Base-by-base conservation (phyloP, 2,888 invertebrate genomes). In the Mythimna albipuncta region DNA sequence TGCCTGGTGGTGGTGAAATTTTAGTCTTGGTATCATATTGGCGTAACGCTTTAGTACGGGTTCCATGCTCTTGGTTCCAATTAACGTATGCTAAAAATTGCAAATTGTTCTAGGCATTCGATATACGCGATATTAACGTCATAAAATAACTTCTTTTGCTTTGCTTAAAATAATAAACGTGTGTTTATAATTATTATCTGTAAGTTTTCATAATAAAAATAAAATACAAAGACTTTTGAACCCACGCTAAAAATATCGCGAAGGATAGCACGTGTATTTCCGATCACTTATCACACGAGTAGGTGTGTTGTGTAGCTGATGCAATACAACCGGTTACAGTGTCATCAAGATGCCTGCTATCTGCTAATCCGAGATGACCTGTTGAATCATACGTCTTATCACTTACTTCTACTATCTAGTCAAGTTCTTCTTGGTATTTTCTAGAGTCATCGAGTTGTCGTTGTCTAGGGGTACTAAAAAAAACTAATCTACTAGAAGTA, bases 321-420 rank as follows among this genome's bases (percentile, higher is more conserved):
- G 77, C 70, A 78, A 78, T 57, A 11, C 6, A 77, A 69, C 82
- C 64, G 47, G 64, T 65, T 47, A 6, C 38, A 41, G 57, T 44
- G 38, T 65, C 57, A 69, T 38, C 62, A 64, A 62, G 57, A 65
- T 41, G 54, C 47, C 52, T 19, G 54, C 32, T 75, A 38, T 54
- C 54, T 61, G 11, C 38, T 69, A 62, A 78, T 58, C 47, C 50
- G 62, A 32, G 63, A 26, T 65, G 79, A 78, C 72, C 79, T 54
- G 58, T 58, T 78, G 58, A 78, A 66, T 63, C 78, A 77, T 32
- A 38, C 32, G 21, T 52, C 21, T 47, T 77, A 82, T 77, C 77
- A 64, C 10, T 6, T 19, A 19, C 10, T 19, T 19, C 26, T 7
- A 26, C 11, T 54, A 38, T 32, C 26, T 35, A 11, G 16, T 13